A percentile compares a stretch with the other conserved stretches of the same genome.
Conservation (phyloP, 2,113 vertebrate genomes). For the Sminthopsis crassicaudata region DNA sequence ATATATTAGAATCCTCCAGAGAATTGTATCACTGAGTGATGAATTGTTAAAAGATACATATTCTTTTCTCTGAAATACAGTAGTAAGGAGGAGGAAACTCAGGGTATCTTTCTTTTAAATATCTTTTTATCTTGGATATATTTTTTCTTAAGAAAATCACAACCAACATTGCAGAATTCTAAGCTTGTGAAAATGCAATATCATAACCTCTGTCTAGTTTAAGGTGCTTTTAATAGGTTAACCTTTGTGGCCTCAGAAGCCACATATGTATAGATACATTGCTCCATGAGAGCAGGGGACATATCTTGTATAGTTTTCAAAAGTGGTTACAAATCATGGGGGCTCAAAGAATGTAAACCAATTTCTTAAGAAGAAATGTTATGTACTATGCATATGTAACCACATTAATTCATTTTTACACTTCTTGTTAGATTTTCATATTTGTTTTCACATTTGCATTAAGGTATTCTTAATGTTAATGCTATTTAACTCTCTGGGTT, state of each 20-base stretch:
- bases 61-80: slow-evolving; percentile 5
- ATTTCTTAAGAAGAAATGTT: neutral
- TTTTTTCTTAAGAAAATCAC: slow-evolving; percentile 52
- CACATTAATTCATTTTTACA: slow-evolving; percentile 39
- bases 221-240: neutral
- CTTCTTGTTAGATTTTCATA: slow-evolving; percentile 53
- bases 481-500: slow-evolving; percentile 65
- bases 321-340: neutral
- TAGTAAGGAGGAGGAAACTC: neutral
- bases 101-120: neutral
- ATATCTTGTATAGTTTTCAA: neutral
- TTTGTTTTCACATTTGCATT: slow-evolving; percentile 49
- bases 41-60: neutral
- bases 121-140: slow-evolving; percentile 34
- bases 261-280: neutral
- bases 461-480: slow-evolving; percentile 56
- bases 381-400: neutral
- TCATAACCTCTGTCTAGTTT: neutral
- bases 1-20: slow-evolving; percentile 34
- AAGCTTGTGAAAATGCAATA: neutral
- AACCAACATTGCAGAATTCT: slow-evolving; percentile 19
- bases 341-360: neutral
- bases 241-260: neutral
- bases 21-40: slow-evolving; percentile 46
- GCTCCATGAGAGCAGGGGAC: neutral